These are phyloP conservation scores for Dyspetes luteomarginatus DNA, from an alignment of 2,888 invertebrate species.

Conservation along the genomic window DNA sequence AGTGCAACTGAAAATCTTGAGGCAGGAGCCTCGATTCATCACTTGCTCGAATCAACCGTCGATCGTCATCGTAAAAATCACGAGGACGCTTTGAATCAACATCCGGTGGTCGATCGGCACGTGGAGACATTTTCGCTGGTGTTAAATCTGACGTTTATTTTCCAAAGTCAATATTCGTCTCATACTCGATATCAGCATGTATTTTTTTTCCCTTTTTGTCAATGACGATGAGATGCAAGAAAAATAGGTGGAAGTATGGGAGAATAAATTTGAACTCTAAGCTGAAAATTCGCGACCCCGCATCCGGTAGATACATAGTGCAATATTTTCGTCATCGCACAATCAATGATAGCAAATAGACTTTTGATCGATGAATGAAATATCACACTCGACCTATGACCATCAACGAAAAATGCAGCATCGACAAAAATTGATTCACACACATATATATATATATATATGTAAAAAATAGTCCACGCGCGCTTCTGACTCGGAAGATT, in stretches of 20 bases:
- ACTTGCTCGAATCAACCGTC: not conserved
- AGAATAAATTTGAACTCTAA: not conserved
- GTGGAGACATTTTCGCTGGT: constrained; percentile 29
- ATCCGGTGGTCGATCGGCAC: constrained; percentile 25
- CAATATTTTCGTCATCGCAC: not conserved
- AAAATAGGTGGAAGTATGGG: constrained; percentile 15
- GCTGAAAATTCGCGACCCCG: constrained; percentile 28
- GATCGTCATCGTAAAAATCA: constrained; percentile 2
- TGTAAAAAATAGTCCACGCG: constrained; percentile 20
- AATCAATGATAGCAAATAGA: not conserved
- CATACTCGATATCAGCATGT: not conserved
- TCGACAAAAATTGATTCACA: too few relatives aligned
- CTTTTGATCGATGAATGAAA: not conserved
- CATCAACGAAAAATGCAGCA: not conserved
- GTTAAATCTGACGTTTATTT: not conserved
- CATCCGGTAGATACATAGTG: not conserved
- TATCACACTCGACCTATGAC: not conserved
- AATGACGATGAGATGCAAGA: not conserved
- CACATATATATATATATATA: too few relatives aligned
- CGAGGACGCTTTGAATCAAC: constrained; percentile 3
- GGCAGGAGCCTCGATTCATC: not conserved
- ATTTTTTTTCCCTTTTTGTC: not conserved
- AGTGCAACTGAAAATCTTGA: not conserved
- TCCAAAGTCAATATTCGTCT: constrained; percentile 15
- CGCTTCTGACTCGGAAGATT: constrained; percentile 23